A percentile compares a stretch with the other conserved stretches of the same genome.
Evolutionary conservation across 2,113 vertebrate species (phyloP).

Genomic region (Leptobrachium leishanense): DNA sequence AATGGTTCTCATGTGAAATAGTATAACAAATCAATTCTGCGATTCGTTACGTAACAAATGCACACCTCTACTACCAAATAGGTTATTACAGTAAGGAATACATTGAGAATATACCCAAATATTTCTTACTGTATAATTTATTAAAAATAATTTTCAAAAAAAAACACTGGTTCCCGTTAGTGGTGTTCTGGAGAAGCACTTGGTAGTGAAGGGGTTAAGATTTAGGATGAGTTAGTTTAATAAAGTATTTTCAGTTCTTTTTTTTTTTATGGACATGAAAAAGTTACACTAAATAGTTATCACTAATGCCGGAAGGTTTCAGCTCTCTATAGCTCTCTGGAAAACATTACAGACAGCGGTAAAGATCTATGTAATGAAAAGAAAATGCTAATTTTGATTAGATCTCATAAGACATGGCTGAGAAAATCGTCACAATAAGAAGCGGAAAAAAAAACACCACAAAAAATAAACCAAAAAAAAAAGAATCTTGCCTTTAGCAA

Average conservation of each 20-base stretch:
- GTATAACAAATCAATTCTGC: no score
- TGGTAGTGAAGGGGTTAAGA: no score
- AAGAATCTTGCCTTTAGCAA: conserved; percentile 55
- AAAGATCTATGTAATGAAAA: conserved; percentile 54
- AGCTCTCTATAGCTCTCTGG: conserved; percentile 49
- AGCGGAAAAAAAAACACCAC: background rate
- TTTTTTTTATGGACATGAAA: background rate
- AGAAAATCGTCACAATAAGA: conserved; percentile 44
- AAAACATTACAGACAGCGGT: conserved; percentile 56
- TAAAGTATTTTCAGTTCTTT: background rate
- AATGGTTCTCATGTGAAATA: no score
- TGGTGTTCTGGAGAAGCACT: no score
- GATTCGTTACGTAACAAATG: no score
- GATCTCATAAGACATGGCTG: conserved; percentile 49
- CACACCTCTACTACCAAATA: no score
- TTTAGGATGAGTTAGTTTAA: no score
- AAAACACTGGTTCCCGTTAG: no score
- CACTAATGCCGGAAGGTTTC: conserved; percentile 51
- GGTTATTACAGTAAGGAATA: no score
- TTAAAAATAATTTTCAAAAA: no score
- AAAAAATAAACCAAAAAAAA: conserved; percentile 13
- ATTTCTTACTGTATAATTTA: no score
- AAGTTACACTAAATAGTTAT: background rate
- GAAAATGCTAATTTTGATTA: conserved; percentile 56
- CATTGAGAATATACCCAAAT: no score